These are phyloP conservation scores for Nymphicus hollandicus DNA, from an alignment of 2,113 vertebrate species.

Conservation along the genomic window DNA sequence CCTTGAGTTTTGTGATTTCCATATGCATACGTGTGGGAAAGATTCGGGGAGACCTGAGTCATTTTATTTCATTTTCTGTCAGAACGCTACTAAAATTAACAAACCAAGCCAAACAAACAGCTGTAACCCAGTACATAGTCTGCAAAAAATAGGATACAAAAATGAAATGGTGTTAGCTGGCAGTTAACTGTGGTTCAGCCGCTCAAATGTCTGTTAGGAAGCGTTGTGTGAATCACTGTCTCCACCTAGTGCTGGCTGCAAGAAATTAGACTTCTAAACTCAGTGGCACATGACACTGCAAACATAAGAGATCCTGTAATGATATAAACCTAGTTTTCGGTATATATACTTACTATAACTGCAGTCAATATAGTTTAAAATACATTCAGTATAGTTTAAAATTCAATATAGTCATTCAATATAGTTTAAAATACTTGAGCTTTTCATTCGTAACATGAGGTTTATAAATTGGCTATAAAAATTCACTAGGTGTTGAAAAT, in stretches of 20 bases:
- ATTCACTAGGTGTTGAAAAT: background rate
- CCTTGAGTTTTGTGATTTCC: background rate
- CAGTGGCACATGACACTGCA: background rate
- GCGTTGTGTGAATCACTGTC: slow-evolving; percentile 64
- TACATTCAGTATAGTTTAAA: background rate
- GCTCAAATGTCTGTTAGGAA: background rate
- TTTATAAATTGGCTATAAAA: slow-evolving; percentile 31
- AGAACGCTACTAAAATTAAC: background rate
- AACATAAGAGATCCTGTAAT: background rate
- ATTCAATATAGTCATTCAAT: no score
- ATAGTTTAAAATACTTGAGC: background rate
- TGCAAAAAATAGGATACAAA: background rate
- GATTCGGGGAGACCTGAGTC: background rate
- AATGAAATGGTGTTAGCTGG: background rate
- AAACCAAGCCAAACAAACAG: background rate
- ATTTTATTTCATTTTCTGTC: slow-evolving; percentile 27
- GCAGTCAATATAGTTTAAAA: background rate
- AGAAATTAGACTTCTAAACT: background rate
- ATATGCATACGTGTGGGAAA: background rate
- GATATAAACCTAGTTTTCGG: background rate
- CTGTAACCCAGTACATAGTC: background rate
- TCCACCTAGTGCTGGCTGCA: slow-evolving; percentile 78
- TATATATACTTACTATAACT: background rate
- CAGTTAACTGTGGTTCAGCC: background rate
- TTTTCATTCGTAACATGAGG: slow-evolving; percentile 7